A percentile compares a stretch with the other conserved stretches of the same genome.
Conservation (phyloP, 2,113 vertebrate genomes). For the Lepus timidus region DNA sequence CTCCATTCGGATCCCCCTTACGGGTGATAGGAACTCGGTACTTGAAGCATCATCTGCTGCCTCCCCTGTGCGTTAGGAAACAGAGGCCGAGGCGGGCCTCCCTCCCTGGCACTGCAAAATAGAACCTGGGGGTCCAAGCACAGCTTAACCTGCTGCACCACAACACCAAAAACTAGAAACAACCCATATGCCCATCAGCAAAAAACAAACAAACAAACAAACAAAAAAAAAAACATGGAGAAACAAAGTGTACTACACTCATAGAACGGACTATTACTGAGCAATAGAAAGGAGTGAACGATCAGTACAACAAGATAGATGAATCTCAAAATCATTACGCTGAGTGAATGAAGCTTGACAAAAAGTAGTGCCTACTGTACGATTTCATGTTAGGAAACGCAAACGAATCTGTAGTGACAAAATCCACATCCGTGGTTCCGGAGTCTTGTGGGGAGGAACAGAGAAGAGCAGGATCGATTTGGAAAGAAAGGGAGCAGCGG, state of each 20-base stretch:
- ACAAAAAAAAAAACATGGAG: background rate
- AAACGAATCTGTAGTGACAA: background rate
- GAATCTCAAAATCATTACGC: conserved; percentile 20
- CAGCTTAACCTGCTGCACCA: background rate
- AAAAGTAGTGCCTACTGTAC: background rate
- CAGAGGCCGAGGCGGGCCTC: no score
- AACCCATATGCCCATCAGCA: background rate
- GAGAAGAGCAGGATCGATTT: background rate
- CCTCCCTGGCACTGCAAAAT: no score
- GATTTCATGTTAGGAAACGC: background rate
- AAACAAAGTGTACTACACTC: background rate
- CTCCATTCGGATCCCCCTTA: no score
- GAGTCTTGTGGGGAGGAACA: background rate
- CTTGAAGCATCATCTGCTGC: no score
- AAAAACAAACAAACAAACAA: background rate
- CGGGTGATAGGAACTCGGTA: no score
- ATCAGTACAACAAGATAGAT: background rate
- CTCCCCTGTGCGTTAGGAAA: no score
- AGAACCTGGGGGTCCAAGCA: no score
- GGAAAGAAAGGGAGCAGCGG: background rate
- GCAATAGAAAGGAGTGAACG: background rate
- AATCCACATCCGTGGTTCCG: background rate
- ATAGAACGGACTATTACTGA: background rate
- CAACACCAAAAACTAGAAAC: background rate
- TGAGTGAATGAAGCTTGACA: background rate